Evolutionary conservation across 2,888 invertebrate genomes (phyloP), one percentile per base, ranked within the genome.

Genomic region (Digitonthophagus gazella): DNA sequence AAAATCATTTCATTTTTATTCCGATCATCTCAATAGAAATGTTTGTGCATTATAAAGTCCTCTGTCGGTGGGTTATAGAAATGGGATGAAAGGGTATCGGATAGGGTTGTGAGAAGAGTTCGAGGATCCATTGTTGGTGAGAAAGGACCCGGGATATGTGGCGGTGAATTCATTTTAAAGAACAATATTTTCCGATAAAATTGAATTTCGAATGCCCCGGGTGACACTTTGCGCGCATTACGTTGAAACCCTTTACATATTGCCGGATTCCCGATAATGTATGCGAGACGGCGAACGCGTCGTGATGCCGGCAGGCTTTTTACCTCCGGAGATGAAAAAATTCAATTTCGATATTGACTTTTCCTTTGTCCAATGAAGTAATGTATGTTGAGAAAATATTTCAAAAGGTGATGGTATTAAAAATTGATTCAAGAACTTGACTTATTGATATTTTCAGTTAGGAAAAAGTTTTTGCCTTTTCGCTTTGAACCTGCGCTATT

Each of bases 151-250:
- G 18, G 18, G 6, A 18, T 19, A 19, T n/a, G 19, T n/a, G 61
- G 18, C 19, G 61, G 18, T 61, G 61, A 61, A 61, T 61, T 61
- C 61, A 61, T 61, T 61, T 61, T 61, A 61, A 61, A 61, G 61
- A 61, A 61, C 61, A 61, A 61, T 61, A 61, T 61, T 61, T 61
- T 61, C 61, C 61, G 61, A 61, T 61, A 61, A 61, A 61, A 61
- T 61, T 61, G 61, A 61, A 61, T 61, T 61, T 15, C 61, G 73
- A 69, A 64, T 71, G 71, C 72, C 72, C 67, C 61, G 71, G 73
- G 74, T 72, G 72, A 72, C 74, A 72, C 72, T 72, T 71, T 61
- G 20, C 61, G 20, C 61, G 61, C 61, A 61, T 61, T 61, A 61
- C 61, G 19, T 18, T 20, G 19, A 61, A 61, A 61, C 61, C 61